Evolutionary conservation across 64 coral and sea anemone species (phyloP).

Genomic region (Montipora sp.): DNA sequence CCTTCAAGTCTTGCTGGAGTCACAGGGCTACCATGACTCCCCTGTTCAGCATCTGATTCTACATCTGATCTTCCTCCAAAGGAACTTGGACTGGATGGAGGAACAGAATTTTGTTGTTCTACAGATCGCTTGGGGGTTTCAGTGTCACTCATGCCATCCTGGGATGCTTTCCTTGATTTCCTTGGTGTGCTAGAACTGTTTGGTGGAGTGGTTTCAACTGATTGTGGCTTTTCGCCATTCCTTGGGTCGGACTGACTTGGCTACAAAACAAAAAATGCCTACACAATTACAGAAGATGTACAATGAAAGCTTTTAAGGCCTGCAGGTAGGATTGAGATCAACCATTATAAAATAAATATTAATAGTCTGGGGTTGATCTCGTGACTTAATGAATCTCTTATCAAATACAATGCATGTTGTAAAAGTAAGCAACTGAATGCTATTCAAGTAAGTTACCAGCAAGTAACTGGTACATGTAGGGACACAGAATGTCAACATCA

Average conservation of each 20-base stretch:
- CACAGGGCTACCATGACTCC: constrained; percentile 42
- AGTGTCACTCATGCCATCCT: constrained; percentile 58
- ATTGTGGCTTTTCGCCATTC: constrained; percentile 40
- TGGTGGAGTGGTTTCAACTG: constrained; percentile 54
- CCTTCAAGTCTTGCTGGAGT: constrained; percentile 65
- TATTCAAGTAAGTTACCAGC: too few species aligned
- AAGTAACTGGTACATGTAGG: too few species aligned
- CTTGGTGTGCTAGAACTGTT: constrained; percentile 79
- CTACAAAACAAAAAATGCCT: background rate
- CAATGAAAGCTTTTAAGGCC: too few species aligned
- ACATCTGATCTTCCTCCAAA: constrained; percentile 71
- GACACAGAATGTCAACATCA: too few species aligned
- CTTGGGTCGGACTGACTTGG: constrained; percentile 52
- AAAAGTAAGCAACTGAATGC: too few species aligned
- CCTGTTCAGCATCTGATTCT: constrained; percentile 85
- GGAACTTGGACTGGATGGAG: constrained; percentile 66
- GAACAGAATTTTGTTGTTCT: constrained; percentile 3
- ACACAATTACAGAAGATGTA: background rate
- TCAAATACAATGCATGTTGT: too few species aligned
- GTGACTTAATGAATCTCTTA: too few species aligned
- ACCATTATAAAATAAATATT: too few species aligned
- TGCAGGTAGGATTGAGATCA: too few species aligned
- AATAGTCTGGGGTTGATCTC: too few species aligned
- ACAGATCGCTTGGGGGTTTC: constrained; percentile 62
- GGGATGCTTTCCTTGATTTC: constrained; percentile 23